A percentile compares a stretch with the other conserved stretches of the same genome.
Conservation (phyloP, 1,140 invertebrate species). For the Drosophila orena region DNA sequence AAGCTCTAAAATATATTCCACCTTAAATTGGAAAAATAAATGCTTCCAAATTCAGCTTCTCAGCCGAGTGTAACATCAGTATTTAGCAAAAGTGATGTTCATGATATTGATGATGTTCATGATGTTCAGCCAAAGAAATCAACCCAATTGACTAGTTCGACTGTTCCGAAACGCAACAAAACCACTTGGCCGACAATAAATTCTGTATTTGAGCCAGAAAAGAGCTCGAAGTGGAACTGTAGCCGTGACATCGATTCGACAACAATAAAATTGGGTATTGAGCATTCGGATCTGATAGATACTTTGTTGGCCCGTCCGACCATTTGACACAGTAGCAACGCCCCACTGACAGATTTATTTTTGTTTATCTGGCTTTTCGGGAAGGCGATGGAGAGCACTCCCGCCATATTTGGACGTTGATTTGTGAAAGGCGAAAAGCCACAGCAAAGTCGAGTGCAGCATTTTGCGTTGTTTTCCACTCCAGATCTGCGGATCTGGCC, state of each 20-base stretch:
- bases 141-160: constrained; percentile 52
- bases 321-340: constrained; percentile 75
- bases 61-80: not conserved
- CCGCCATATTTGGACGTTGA: constrained; percentile 52
- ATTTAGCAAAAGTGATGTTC: constrained; percentile 9
- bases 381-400: constrained; percentile 37
- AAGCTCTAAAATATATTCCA: no score
- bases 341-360: constrained; percentile 77
- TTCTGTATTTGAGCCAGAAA: constrained; percentile 31
- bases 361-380: constrained; percentile 41
- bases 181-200: constrained; percentile 42
- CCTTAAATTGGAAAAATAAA: no score
- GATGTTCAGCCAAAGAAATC: constrained; percentile 39
- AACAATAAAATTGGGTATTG: constrained; percentile 57
- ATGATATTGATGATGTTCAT: no score
- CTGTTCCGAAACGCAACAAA: constrained; percentile 45
- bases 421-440: constrained; percentile 69
- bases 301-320: constrained; percentile 36
- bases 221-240: constrained; percentile 18
- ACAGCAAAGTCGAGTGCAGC: constrained; percentile 22
- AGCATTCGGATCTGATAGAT: constrained; percentile 64
- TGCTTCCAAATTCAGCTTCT: not conserved
- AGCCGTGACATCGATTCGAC: constrained; percentile 62
- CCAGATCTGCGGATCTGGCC: not conserved
- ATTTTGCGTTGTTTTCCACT: constrained; percentile 25